Evolutionary conservation across 2,888 invertebrate genomes (phyloP).

Genomic region (Steinernema carpocapsae): DNA sequence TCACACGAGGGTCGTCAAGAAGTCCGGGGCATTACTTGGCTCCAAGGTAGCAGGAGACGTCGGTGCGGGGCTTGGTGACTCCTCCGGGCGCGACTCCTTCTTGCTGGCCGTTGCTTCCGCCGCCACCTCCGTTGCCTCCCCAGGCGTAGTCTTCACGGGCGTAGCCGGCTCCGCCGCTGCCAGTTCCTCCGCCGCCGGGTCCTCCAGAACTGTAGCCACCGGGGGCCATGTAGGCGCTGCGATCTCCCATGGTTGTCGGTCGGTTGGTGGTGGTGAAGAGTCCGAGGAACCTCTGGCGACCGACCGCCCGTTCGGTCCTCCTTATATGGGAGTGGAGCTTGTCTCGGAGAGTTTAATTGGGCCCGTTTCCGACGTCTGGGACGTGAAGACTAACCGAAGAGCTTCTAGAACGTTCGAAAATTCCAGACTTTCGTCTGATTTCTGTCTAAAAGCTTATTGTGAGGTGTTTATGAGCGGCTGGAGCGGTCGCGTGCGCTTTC

Average conservation of each 20-base stretch:
- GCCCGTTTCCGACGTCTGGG: no score
- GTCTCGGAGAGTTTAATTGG: no score
- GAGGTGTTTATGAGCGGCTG: no score
- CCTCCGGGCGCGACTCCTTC: neutral
- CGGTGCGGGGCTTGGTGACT: slow-evolving; percentile 39
- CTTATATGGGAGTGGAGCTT: neutral
- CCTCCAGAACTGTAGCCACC: slow-evolving; percentile 26
- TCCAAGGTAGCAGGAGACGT: slow-evolving; percentile 41
- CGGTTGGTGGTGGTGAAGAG: slow-evolving; percentile 4
- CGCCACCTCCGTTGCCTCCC: slow-evolving; percentile 31
- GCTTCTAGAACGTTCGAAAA: no score
- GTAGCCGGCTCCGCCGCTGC: slow-evolving; percentile 38
- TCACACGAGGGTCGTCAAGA: no score
- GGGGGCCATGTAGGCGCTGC: slow-evolving; percentile 34
- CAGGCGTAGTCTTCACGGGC: slow-evolving; percentile 40
- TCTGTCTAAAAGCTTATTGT: no score
- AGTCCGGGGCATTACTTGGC: slow-evolving; percentile 40
- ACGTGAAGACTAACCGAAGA: no score
- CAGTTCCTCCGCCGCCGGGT: slow-evolving; percentile 33
- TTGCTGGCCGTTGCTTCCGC: slow-evolving; percentile 22
- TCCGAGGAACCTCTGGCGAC: neutral
- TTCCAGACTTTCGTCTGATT: no score
- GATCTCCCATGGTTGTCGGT: slow-evolving; percentile 31
- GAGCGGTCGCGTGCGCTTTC: no score
- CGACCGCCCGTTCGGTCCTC: neutral